These are phyloP conservation scores for Myodes glareolus DNA, from an alignment of 2,113 vertebrate genomes.

Conservation along the genomic window DNA sequence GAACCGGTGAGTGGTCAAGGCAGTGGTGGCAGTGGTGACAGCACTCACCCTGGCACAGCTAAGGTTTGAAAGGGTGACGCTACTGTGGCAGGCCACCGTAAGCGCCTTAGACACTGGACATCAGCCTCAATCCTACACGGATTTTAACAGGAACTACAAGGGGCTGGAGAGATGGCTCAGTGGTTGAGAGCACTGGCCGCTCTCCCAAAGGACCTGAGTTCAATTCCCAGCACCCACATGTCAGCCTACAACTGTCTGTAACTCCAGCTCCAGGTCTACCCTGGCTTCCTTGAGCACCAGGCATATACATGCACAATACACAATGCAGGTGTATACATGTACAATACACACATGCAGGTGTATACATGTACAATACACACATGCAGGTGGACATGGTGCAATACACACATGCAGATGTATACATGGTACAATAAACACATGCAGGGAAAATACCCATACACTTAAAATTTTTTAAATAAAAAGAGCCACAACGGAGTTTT, in stretches of 20 bases:
- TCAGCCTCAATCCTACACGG: background rate
- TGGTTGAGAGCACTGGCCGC: background rate
- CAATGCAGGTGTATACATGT: too few species aligned
- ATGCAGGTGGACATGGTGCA: too few species aligned
- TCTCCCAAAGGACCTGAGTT: background rate
- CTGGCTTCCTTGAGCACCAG: background rate
- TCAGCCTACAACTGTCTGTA: background rate
- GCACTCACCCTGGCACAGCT: background rate
- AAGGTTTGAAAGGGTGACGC: background rate
- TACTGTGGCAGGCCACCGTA: background rate
- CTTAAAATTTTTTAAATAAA: background rate
- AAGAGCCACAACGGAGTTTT: background rate
- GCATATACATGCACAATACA: background rate
- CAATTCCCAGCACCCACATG: background rate
- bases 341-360: too few species aligned
- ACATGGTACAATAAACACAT: too few species aligned
- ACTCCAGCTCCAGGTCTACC: background rate
- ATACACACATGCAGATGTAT: too few species aligned
- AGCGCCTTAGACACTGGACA: background rate
- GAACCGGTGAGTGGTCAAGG: too few species aligned
- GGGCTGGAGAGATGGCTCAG: background rate
- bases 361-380: too few species aligned
- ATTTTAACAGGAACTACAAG: background rate
- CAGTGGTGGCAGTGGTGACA: background rate
- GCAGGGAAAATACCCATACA: background rate